A percentile compares a stretch with the other conserved stretches of the same genome.
phyloP scores from a whole-genome alignment of 2,113 vertebrate species.

The Cyprinodon tularosa region DNA sequence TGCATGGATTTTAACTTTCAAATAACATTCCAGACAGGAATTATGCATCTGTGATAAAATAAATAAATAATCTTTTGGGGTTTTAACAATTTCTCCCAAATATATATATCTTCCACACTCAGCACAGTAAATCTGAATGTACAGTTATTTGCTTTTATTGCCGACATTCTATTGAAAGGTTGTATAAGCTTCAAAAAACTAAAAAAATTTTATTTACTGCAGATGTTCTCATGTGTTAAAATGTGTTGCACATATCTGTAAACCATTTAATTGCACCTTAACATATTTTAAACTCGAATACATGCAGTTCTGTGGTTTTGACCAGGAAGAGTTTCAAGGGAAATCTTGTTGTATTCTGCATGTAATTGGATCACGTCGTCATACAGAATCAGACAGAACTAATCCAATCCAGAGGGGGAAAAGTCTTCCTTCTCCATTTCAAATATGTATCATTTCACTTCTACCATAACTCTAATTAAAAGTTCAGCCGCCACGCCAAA shows the following conservation, averaged over 20 bases:
- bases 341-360: neutral
- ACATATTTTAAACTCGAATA: neutral
- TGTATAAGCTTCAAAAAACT: neutral
- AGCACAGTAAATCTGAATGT: neutral
- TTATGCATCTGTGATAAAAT: too few species aligned
- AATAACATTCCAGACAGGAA: neutral
- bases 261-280: neutral
- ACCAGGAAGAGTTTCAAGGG: neutral
- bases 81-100: neutral
- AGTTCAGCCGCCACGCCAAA: conserved; percentile 22
- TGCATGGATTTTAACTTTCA: too few species aligned
- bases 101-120: neutral
- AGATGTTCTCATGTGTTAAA: neutral
- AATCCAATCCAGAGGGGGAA: neutral
- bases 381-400: neutral
- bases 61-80: too few species aligned
- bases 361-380: neutral
- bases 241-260: neutral
- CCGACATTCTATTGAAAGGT: neutral
- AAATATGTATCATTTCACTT: conserved; percentile 11
- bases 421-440: conserved; percentile 3
- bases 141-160: neutral
- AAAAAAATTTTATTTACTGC: neutral
- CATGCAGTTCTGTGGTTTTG: neutral
- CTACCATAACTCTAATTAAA: conserved; percentile 32